These are phyloP conservation scores for Hirtodrosophila trivittata DNA, from an alignment of 2,888 invertebrate genomes.

Conservation along the genomic window DNA sequence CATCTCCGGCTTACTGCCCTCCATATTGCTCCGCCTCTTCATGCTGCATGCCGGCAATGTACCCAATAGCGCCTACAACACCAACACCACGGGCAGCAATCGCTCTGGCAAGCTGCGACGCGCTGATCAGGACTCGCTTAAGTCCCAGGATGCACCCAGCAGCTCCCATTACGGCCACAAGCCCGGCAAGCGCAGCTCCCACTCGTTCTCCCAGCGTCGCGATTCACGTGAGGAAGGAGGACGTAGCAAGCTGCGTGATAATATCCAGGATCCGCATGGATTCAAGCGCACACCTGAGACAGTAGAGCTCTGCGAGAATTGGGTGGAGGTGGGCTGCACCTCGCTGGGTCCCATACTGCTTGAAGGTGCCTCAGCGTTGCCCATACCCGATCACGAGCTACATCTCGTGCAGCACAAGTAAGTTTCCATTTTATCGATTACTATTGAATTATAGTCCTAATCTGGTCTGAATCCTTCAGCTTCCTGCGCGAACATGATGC, in stretches of 20 bases:
- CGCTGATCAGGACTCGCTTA: slow-evolving; percentile 81
- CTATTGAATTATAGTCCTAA: neutral
- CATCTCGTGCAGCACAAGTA: slow-evolving; percentile 92
- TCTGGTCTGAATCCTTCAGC: slow-evolving; percentile 59
- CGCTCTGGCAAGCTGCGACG: slow-evolving; percentile 82
- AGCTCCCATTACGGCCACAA: slow-evolving; percentile 58
- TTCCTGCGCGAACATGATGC: slow-evolving; percentile 93
- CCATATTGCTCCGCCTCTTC: slow-evolving; percentile 88
- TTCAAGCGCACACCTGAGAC: slow-evolving; percentile 76
- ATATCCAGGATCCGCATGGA: slow-evolving; percentile 74
- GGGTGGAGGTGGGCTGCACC: slow-evolving; percentile 96
- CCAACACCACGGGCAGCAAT: slow-evolving; percentile 87
- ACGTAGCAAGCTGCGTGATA: slow-evolving; percentile 79
- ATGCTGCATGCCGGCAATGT: slow-evolving; percentile 85
- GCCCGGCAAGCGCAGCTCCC: slow-evolving; percentile 80
- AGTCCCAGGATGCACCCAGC: slow-evolving; percentile 70
- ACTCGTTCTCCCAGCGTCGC: slow-evolving; percentile 82
- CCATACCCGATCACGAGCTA: slow-evolving; percentile 90
- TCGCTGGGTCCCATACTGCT: slow-evolving; percentile 95
- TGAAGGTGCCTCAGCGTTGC: slow-evolving; percentile 93
- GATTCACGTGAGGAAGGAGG: slow-evolving; percentile 82
- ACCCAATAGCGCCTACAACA: slow-evolving; percentile 85
- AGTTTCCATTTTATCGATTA: slow-evolving; percentile 25
- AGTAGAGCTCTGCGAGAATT: slow-evolving; percentile 86
- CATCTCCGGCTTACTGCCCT: slow-evolving; percentile 92